A percentile compares a stretch with the other conserved stretches of the same genome.
Conservation (phyloP, 1,140 invertebrate species). For the Trichomalopsis sarcophagae region DNA sequence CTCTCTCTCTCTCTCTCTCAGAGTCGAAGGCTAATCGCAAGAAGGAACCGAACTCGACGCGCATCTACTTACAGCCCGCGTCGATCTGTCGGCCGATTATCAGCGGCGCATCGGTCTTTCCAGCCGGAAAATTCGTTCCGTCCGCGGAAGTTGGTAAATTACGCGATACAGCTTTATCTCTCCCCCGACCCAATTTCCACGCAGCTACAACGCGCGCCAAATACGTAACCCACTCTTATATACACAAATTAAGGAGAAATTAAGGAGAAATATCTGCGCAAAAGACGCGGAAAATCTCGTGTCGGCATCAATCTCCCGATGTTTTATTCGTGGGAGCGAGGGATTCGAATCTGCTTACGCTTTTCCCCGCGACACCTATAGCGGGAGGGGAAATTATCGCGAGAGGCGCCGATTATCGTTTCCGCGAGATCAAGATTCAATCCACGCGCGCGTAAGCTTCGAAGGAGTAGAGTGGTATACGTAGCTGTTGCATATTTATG, state of each 20-base stretch:
- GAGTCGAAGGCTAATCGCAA: background rate
- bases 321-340: background rate
- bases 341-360: background rate
- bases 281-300: background rate
- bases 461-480: rapidly evolving
- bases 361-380: no score
- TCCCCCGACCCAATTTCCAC: background rate
- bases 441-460: no score
- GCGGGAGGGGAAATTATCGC: background rate
- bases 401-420: background rate
- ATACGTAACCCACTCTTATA: background rate
- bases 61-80: no score
- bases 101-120: background rate
- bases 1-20: background rate
- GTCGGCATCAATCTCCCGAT: background rate
- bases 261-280: background rate
- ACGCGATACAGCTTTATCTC: background rate
- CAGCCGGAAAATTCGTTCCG: background rate
- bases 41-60: no score
- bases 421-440: no score
- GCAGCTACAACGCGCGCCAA: background rate
- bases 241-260: background rate
- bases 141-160: background rate
- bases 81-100: background rate
- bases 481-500: no score